Conservation (phyloP, 2,797 vertebrate species). For the Australoheros facetus region DNA sequence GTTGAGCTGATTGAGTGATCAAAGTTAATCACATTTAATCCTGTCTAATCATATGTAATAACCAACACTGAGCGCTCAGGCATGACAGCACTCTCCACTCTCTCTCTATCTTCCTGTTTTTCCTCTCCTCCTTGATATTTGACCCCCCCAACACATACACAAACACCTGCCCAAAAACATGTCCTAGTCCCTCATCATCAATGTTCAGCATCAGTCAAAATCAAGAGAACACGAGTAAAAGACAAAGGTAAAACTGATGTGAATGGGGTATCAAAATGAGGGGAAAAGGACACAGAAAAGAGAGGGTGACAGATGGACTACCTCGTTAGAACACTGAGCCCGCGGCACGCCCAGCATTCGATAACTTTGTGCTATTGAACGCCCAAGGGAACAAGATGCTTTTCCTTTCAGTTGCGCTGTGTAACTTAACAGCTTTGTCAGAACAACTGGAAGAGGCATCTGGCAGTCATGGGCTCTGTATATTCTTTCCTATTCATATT, state of each 20-base stretch:
- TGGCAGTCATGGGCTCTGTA: constrained; percentile 2
- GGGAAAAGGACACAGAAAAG: background rate
- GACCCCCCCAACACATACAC: background rate
- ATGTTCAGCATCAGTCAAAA: constrained; percentile 17
- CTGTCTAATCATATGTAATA: constrained; percentile 74
- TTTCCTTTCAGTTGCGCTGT: constrained; percentile 4
- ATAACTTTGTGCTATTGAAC: background rate
- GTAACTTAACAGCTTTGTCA: constrained; percentile 32
- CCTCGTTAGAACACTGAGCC: constrained; percentile 1
- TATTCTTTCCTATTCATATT: constrained; percentile 45
- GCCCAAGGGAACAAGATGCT: constrained; percentile 15
- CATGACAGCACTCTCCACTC: constrained; percentile 48
- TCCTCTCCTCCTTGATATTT: constrained; percentile 31
- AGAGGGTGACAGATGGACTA: constrained; percentile 15
- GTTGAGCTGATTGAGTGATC: constrained; percentile 74
- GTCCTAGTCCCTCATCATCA: background rate
- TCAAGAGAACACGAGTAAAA: background rate
- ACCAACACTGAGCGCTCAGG: constrained; percentile 56
- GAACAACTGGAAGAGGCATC: constrained; percentile 18
- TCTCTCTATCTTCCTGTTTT: background rate
- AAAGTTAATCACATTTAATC: constrained; percentile 74
- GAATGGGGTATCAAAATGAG: constrained; percentile 6
- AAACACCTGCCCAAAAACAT: background rate
- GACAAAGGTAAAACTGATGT: background rate
- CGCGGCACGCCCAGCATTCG: background rate